A percentile compares a stretch with the other conserved stretches of the same genome.
Conservation (phyloP, 2,797 vertebrate genomes). For the Anabacerthia variegaticeps region DNA sequence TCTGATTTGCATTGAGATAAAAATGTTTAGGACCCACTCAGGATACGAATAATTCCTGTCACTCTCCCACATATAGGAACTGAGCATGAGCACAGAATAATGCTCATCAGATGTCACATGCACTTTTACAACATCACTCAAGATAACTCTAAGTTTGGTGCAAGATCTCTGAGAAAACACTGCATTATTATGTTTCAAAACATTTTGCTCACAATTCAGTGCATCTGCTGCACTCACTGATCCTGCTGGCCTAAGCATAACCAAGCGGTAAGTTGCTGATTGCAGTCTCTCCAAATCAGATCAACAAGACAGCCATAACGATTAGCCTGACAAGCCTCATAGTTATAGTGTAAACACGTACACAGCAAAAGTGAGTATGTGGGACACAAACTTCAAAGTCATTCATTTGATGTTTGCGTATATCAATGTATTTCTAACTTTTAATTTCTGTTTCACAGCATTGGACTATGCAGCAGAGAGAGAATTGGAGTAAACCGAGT, state of each 20-base stretch:
- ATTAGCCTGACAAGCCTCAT: background rate
- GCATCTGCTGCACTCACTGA: background rate
- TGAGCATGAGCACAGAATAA: background rate
- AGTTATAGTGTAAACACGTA: background rate
- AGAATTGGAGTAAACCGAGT: background rate
- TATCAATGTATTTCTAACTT: background rate
- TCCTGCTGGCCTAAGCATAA: background rate
- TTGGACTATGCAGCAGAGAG: background rate
- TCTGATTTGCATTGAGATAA: background rate
- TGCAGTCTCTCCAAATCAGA: background rate
- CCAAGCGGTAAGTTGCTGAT: fast-evolving
- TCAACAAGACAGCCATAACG: fast-evolving
- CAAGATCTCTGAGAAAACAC: background rate
- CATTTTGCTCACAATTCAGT: background rate
- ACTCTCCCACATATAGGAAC: background rate
- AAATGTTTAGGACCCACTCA: background rate
- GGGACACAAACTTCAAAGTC: background rate
- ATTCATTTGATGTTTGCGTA: background rate
- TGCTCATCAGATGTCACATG: fast-evolving
- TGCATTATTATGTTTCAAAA: background rate
- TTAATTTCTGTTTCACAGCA: background rate
- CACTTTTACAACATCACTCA: background rate
- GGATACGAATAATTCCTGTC: background rate
- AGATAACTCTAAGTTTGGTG: background rate
- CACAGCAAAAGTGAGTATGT: fast-evolving